Percentiles rank a stretch among this genome's conserved stretches.
Evolutionary conservation across 37 sponge, comb jelly and placozoan genomes (phyloP).

Genomic region (Amphimedon queenslandica): DNA sequence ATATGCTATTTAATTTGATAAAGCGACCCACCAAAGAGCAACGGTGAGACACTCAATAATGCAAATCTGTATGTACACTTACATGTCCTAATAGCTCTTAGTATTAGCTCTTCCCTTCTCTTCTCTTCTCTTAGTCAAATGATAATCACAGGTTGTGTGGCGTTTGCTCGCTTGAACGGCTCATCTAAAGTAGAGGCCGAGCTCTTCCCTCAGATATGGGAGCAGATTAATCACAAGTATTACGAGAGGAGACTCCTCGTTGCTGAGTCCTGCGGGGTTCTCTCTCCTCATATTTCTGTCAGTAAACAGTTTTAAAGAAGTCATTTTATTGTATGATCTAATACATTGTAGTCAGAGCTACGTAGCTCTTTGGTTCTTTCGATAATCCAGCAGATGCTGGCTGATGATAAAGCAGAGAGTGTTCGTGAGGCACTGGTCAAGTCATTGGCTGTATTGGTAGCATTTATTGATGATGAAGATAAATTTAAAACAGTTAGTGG

Average conservation of each 20-base stretch:
- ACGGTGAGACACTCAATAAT: constrained; percentile 57
- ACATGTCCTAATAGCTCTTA: too few relatives aligned
- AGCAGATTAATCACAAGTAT: constrained; percentile 78
- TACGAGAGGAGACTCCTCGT: constrained; percentile 78
- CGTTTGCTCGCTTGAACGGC: constrained; percentile 72
- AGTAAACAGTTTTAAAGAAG: not conserved
- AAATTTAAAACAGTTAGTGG: constrained; percentile 70
- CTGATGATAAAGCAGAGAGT: constrained; percentile 71
- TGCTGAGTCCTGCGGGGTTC: constrained; percentile 80
- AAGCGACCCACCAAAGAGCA: constrained; percentile 76
- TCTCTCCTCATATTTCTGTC: constrained; percentile 79
- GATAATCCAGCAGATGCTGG: constrained; percentile 78
- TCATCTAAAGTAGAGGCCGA: constrained; percentile 56
- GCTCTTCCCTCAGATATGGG: constrained; percentile 92
- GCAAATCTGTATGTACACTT: too few relatives aligned
- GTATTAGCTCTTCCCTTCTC: not conserved
- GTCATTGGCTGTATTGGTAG: constrained; percentile 67
- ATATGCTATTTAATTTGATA: constrained; percentile 82
- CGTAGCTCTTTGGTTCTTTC: constrained; percentile 81
- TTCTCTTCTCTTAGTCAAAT: constrained; percentile 47
- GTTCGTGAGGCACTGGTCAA: constrained; percentile 64
- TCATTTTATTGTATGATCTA: not conserved
- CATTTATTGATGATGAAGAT: constrained; percentile 74
- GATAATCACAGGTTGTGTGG: constrained; percentile 83
- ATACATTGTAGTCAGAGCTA: constrained; percentile 55